Base-by-base conservation (phyloP, 2,113 vertebrate species). In the Formicarius rufipectus region DNA sequence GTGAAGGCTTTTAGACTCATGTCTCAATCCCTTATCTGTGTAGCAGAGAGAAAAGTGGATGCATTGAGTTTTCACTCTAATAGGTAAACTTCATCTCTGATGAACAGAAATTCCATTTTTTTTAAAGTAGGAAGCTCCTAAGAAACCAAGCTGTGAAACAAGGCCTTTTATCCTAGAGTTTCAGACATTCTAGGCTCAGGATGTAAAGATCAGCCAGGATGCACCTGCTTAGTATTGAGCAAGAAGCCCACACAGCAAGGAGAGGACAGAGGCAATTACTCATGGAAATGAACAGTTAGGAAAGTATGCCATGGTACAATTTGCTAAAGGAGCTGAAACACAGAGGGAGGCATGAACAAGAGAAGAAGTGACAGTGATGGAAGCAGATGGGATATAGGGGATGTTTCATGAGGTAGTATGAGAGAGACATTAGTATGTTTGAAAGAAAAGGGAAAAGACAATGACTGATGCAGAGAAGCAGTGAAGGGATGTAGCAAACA, bases 401-500 rank as follows among this genome's bases (percentile, higher is more conserved):
- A 49, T 47, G 28, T 42, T 84, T 86, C 55, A 63, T 39, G 58
- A 50, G 15, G 50, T 56, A 75, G 35, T 21, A 24, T 31, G 62
- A 84, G 37, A 84, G 47, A 89, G 40, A 52, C 27, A 78, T 67
- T 45, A 84, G 31, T 22, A 21, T 39, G 66, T 56, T 49, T 89
- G 60, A 95, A 95, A 95, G 45, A 22, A 87, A 79, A 90, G 45
- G 56, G 33, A 63, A 84, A 82, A 92, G 58, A 81, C 59, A 75
- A 39, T 56, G 66, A 72, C 56, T 67, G 86, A 78, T 84, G 52
- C 67, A 84, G 47, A 84, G 50, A 37, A 78, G n/a, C 33, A 64
- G 42, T 30, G 42, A 74, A 67, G 39, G 45, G 39, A 87, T 52
- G 6, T 23, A 87, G 47, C 37, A 84, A 90, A 52, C 59, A 81